Conservation (phyloP, 1,140 invertebrate species). For the Dufourea novaeangliae region DNA sequence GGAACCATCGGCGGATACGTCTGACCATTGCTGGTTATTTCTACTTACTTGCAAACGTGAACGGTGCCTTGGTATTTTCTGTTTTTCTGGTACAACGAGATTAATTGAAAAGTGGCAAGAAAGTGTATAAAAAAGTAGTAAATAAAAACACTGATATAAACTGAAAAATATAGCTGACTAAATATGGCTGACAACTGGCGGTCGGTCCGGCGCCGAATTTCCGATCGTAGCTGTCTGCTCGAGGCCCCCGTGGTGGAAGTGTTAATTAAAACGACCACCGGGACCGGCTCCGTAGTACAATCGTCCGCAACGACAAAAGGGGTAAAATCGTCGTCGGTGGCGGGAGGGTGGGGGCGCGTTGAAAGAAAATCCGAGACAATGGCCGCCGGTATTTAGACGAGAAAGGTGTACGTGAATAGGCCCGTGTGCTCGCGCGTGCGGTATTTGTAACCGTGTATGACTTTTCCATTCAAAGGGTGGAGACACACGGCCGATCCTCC, state of each 20-base stretch:
- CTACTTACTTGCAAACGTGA: too few relatives aligned
- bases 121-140: too few relatives aligned
- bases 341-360: background rate
- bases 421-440: too few relatives aligned
- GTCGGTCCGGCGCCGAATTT: background rate
- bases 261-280: background rate
- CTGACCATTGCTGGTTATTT: too few relatives aligned
- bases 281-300: background rate
- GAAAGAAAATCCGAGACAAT: conserved; percentile 1
- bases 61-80: too few relatives aligned
- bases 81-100: too few relatives aligned
- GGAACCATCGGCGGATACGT: too few relatives aligned
- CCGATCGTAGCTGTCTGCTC: background rate
- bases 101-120: too few relatives aligned
- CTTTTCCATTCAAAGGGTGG: background rate
- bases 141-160: too few relatives aligned
- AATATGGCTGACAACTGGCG: background rate
- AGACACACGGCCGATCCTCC: background rate
- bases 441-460: background rate
- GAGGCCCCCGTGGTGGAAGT: too few relatives aligned
- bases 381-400: background rate
- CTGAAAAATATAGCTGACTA: too few relatives aligned
- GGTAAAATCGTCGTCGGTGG: background rate
- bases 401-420: background rate
- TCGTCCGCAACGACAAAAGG: background rate